Conservation (phyloP, 2,113 vertebrate species). For the Ochotona curzoniae region DNA sequence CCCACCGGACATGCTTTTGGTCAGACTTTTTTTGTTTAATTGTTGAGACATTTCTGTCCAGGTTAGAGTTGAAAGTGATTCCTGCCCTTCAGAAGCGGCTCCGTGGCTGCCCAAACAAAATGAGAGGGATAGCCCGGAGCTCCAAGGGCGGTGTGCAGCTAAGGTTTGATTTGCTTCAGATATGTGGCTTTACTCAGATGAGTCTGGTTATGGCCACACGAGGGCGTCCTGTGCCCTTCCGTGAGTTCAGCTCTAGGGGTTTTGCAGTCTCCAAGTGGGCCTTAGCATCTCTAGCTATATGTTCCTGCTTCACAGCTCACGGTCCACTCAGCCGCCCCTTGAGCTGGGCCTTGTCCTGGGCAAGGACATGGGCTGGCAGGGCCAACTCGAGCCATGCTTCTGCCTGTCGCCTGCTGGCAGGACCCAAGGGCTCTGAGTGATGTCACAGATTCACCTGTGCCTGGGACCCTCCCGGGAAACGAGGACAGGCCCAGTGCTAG, state of each 20-base stretch:
- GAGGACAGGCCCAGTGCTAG: background rate
- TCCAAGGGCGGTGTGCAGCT: background rate
- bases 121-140: background rate
- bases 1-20: background rate
- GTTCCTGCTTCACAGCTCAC: background rate
- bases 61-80: background rate
- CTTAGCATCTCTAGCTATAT: background rate
- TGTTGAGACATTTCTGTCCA: conserved; percentile 50
- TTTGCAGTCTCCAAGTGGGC: background rate
- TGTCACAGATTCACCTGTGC: background rate
- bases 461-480: background rate
- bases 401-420: background rate
- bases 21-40: background rate
- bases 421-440: background rate
- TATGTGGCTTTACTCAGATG: background rate
- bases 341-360: background rate
- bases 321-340: too few relatives aligned
- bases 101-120: background rate
- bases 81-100: background rate
- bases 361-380: background rate
- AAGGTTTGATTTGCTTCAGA: background rate
- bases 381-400: background rate
- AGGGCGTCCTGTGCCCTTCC: background rate
- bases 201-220: background rate
- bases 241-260: background rate